A percentile compares a stretch with the other conserved stretches of the same genome.
Conservation (phyloP, 2,888 invertebrate genomes). For the Drosophila maculinotata region DNA sequence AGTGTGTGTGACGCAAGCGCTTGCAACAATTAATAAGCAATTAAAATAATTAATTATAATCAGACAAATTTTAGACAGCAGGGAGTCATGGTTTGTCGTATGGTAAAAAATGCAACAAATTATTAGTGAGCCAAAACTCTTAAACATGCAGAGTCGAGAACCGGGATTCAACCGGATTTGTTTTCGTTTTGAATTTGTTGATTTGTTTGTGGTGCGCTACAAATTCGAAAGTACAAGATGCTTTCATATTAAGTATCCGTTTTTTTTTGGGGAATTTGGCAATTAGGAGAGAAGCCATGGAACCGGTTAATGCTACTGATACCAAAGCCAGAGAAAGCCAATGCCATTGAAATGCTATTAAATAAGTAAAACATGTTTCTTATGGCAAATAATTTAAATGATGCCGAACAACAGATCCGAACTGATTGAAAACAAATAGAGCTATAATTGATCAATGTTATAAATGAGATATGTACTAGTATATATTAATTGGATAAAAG, state of each 20-base stretch:
- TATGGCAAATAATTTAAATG: slow-evolving; percentile 21
- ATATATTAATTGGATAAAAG: no score
- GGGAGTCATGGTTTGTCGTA: slow-evolving; percentile 35
- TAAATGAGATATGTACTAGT: slow-evolving; percentile 14
- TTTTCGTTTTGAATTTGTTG: slow-evolving; percentile 7
- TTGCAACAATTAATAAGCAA: slow-evolving; percentile 59
- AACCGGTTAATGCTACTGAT: slow-evolving; percentile 61
- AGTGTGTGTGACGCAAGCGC: slow-evolving; percentile 28
- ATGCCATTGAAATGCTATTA: slow-evolving; percentile 42
- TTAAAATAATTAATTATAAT: slow-evolving; percentile 67
- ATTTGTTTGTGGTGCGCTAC: slow-evolving; percentile 37
- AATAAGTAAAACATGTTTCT: slow-evolving; percentile 18
- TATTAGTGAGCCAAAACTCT: slow-evolving; percentile 25
- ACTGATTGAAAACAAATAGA: slow-evolving; percentile 11
- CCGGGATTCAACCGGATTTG: slow-evolving; percentile 64
- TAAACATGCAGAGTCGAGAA: slow-evolving; percentile 30
- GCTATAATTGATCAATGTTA: slow-evolving; percentile 15
- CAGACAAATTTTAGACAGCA: slow-evolving; percentile 39
- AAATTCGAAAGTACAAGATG: slow-evolving; percentile 71
- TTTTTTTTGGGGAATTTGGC: slow-evolving; percentile 50
- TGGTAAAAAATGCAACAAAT: slow-evolving; percentile 66
- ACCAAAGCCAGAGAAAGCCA: slow-evolving; percentile 38
- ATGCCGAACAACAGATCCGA: slow-evolving; percentile 10
- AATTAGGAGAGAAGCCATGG: slow-evolving; percentile 47
- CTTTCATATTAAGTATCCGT: slow-evolving; percentile 67